Evolutionary conservation across 2,888 invertebrate genomes (phyloP).

Genomic region (Acrobasis repandana): DNA sequence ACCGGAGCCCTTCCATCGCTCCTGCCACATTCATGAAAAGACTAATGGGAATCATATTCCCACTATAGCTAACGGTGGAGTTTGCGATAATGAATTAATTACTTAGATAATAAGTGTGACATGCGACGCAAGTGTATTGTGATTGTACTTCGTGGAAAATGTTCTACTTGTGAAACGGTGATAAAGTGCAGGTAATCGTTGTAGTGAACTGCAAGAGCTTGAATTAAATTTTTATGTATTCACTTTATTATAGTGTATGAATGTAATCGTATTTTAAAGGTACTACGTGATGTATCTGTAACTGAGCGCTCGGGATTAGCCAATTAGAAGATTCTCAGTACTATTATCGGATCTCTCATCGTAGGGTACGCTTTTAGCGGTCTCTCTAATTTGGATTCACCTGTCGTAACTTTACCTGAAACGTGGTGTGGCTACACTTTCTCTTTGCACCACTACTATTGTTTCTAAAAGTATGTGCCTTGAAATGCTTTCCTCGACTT

Average conservation of each 20-base stretch:
- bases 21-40: constrained; percentile 69
- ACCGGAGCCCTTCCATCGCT: constrained; percentile 57
- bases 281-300: constrained; percentile 34
- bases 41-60: constrained; percentile 69
- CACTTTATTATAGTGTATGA: constrained; percentile 40
- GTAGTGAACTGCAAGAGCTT: constrained; percentile 70
- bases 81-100: constrained; percentile 54
- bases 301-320: constrained; percentile 44
- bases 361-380: constrained; percentile 73
- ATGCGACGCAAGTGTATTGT: constrained; percentile 10
- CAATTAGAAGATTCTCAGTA: constrained; percentile 36
- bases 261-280: constrained; percentile 38
- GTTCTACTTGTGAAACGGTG: constrained; percentile 57
- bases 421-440: constrained; percentile 56
- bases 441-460: constrained; percentile 69
- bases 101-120: constrained; percentile 4
- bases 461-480: constrained; percentile 83
- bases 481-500: constrained; percentile 80
- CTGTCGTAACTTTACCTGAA: constrained; percentile 55
- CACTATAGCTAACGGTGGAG: constrained; percentile 63
- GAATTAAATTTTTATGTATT: constrained; percentile 64
- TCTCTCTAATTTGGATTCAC: constrained; percentile 67
- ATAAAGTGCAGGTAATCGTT: constrained; percentile 65
- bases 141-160: constrained; percentile 39
- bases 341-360: constrained; percentile 45